Evolutionary conservation across 1,140 invertebrate species (phyloP).

Genomic region (Pseudomyrmex pallidus): DNA sequence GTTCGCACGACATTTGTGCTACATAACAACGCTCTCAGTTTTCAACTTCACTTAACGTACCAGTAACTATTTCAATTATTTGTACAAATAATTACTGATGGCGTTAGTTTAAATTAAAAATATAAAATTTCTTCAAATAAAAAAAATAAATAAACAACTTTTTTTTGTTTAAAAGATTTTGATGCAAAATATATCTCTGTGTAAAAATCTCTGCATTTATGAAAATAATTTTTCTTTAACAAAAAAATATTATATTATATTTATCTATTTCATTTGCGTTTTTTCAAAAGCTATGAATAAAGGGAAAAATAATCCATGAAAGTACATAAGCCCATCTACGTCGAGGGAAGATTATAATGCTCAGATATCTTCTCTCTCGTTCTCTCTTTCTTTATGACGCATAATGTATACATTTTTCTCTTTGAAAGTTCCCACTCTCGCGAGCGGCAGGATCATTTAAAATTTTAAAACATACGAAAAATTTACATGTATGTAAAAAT

Average conservation of each 20-base stretch:
- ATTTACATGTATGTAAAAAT: no score
- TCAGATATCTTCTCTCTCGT: neutral
- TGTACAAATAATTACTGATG: neutral
- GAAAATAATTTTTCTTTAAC: neutral
- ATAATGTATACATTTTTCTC: neutral
- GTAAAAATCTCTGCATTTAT: neutral
- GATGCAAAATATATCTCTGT: neutral
- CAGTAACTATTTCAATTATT: constrained; percentile 26
- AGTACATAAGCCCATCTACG: neutral
- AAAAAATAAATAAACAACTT: neutral
- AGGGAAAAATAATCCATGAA: neutral
- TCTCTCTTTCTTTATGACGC: neutral
- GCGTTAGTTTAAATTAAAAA: no score
- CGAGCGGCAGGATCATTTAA: no score
- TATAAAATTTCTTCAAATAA: neutral
- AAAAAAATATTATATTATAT: neutral
- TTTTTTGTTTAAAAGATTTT: neutral
- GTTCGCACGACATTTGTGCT: constrained; percentile 16
- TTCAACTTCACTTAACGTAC: constrained; percentile 31
- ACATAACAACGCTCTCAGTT: constrained; percentile 6
- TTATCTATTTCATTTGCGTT: neutral
- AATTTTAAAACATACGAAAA: no score
- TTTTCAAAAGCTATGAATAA: neutral
- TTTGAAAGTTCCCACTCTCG: neutral
- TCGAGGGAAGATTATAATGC: neutral